Conservation (phyloP, 37 sponge, comb jelly and placozoan species). For the Oscarella lobularis region DNA sequence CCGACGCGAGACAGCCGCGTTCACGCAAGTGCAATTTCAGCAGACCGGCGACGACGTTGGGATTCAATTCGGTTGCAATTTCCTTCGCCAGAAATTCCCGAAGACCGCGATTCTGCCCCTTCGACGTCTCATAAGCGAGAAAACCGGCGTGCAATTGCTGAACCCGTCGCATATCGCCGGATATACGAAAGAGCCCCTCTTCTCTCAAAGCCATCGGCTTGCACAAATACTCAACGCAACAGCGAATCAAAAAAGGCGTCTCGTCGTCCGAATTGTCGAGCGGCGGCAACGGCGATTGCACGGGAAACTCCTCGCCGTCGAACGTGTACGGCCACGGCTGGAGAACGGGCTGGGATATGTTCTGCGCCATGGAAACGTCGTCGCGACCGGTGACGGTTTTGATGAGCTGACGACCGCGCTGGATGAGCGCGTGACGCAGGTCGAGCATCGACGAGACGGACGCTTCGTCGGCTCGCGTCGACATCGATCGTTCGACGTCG, state of each 20-base stretch:
- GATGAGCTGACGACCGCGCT: background rate
- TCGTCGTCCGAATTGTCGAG: background rate
- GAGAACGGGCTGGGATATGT: background rate
- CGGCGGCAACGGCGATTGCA: background rate
- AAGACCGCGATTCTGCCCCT: constrained; percentile 11
- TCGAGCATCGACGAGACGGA: background rate
- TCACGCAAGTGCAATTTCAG: constrained; percentile 74
- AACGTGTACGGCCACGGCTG: constrained; percentile 2
- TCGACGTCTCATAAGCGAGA: constrained; percentile 19
- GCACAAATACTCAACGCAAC: constrained; percentile 70
- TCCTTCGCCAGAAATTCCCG: constrained; percentile 19
- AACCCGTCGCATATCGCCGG: constrained; percentile 57
- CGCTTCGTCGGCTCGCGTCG: background rate
- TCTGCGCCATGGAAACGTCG: background rate
- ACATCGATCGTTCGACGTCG: background rate
- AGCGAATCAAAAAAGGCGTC: constrained; percentile 20
- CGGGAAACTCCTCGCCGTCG: background rate
- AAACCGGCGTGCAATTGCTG: constrained; percentile 33
- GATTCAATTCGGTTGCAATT: constrained; percentile 35
- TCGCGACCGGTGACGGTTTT: background rate
- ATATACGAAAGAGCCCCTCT: constrained; percentile 70
- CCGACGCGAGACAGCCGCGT: constrained; percentile 9
- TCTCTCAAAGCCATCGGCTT: constrained; percentile 32
- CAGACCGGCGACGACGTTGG: constrained; percentile 64
- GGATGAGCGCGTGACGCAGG: background rate